These are phyloP conservation scores for Drepanosiphum platanoidis DNA, from an alignment of 2,888 invertebrate genomes.

Conservation along the genomic window DNA sequence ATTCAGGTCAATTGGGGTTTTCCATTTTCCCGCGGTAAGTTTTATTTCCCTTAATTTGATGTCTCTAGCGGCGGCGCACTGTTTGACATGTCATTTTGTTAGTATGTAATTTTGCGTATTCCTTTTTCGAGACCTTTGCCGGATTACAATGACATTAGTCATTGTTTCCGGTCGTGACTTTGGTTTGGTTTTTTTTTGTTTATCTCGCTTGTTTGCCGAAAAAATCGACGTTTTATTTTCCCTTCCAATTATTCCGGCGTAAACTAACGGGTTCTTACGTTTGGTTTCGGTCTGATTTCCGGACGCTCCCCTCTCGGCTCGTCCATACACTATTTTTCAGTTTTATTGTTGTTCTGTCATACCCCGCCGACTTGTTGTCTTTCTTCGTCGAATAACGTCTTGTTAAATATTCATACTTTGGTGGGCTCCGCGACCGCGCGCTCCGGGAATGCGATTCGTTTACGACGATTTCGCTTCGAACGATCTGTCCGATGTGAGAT, in stretches of 20 bases:
- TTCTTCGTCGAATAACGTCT: too few relatives aligned
- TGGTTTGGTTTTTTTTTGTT: background rate
- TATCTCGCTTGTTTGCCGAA: background rate
- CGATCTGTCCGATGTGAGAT: too few relatives aligned
- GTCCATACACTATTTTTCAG: too few relatives aligned
- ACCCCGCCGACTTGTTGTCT: too few relatives aligned
- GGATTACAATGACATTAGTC: background rate
- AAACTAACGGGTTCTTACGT: background rate
- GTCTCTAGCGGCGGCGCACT: background rate
- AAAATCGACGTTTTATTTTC: background rate
- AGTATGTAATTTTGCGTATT: background rate
- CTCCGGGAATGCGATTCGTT: too few relatives aligned
- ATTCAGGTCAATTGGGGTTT: slow-evolving; percentile 4
- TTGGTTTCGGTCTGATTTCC: too few relatives aligned
- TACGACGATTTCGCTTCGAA: too few relatives aligned
- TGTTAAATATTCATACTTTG: too few relatives aligned
- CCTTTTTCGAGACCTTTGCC: background rate
- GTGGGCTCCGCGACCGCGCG: too few relatives aligned
- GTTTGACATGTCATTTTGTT: background rate
- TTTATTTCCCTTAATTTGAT: background rate
- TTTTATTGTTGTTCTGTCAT: too few relatives aligned
- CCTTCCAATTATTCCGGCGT: background rate
- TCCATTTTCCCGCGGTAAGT: background rate
- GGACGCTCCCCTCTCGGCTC: too few relatives aligned
- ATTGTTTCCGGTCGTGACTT: background rate